phyloP scores from a whole-genome alignment of 2,888 invertebrate species.

The Drosophila bunnanda region DNA sequence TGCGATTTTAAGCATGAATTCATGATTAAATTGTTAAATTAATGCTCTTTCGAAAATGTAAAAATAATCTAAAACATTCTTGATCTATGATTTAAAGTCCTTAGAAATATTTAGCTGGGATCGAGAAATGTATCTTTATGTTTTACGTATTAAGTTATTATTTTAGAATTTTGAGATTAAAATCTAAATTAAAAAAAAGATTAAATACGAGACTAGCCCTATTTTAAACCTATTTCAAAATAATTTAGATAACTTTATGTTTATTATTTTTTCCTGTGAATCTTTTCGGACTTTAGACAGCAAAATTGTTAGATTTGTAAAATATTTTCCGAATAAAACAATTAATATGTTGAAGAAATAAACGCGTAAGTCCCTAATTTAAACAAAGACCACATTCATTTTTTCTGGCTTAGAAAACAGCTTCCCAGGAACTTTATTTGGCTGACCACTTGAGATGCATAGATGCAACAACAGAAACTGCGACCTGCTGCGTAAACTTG shows the following conservation, averaged over 20 bases:
- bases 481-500: constrained; percentile 45
- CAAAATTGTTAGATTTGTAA: fast-evolving
- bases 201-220: too few relatives aligned
- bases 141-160: too few relatives aligned
- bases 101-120: too few relatives aligned
- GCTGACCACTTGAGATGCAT: constrained; percentile 6
- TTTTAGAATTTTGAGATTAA: too few relatives aligned
- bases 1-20: background rate
- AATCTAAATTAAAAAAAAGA: too few relatives aligned
- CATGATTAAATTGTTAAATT: background rate
- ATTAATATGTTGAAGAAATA: background rate
- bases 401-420: background rate
- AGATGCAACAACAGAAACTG: constrained; percentile 7
- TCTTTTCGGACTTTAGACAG: background rate
- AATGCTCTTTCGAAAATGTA: background rate
- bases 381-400: background rate
- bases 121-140: too few relatives aligned
- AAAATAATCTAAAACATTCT: background rate
- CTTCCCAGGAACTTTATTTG: background rate
- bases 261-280: background rate
- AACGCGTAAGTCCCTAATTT: background rate
- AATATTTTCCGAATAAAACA: background rate
- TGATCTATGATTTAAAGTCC: too few relatives aligned
- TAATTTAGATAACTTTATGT: background rate
- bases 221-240: too few relatives aligned